Conservation (phyloP, 2,888 invertebrate species). For the Ornithoptera priamus region DNA sequence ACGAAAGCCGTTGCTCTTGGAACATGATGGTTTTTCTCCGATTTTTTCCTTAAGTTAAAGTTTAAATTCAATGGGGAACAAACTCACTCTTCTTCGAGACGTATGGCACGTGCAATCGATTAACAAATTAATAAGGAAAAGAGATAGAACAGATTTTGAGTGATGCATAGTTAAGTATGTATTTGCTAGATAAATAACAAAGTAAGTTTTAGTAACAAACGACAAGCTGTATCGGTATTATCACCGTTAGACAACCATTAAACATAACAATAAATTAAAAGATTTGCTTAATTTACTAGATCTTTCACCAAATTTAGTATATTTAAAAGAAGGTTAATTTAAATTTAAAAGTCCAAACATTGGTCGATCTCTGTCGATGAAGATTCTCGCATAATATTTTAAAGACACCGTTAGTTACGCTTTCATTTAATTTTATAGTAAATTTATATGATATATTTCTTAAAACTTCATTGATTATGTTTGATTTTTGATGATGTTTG, state of each 20-base stretch:
- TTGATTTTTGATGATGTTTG: too few relatives aligned
- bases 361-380: slow-evolving; percentile 32
- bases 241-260: slow-evolving; percentile 43
- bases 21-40: too few relatives aligned
- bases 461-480: not conserved
- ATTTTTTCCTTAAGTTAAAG: too few relatives aligned
- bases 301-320: slow-evolving; percentile 50
- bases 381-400: slow-evolving; percentile 25
- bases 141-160: not conserved
- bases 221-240: slow-evolving; percentile 30
- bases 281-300: slow-evolving; percentile 59
- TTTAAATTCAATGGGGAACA: too few relatives aligned
- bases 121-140: not conserved
- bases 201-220: slow-evolving; percentile 31
- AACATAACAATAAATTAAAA: slow-evolving; percentile 53
- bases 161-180: not conserved
- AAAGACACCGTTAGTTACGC: slow-evolving; percentile 23
- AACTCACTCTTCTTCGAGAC: too few relatives aligned
- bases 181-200: slow-evolving; percentile 19
- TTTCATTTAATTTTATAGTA: slow-evolving; percentile 13
- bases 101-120: too few relatives aligned
- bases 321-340: slow-evolving; percentile 39
- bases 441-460: not conserved
- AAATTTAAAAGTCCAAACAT: slow-evolving; percentile 31
- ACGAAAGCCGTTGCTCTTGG: too few relatives aligned